Evolutionary conservation across 2,888 invertebrate genomes (phyloP), one percentile per base, ranked within the genome.

Genomic region (Idaea straminata): DNA sequence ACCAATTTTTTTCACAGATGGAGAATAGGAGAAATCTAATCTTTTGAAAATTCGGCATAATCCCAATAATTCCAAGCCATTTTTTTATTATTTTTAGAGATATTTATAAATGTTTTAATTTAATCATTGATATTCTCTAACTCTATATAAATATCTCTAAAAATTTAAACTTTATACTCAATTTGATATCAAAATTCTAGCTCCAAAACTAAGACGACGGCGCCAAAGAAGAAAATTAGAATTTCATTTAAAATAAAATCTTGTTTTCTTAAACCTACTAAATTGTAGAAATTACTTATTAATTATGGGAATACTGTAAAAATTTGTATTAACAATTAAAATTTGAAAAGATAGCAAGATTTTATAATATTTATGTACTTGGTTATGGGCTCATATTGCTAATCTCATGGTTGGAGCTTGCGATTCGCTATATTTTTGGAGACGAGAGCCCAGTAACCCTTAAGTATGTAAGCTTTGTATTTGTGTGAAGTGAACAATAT

Each of bases 401-500:
- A 47, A 13, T 13, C 47, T 47, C 4, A 25, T 25, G 25, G 25
- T 25, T 25, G 25, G 25, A 36, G 36, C 36, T 47, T 47, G 13
- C 47, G 7, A 4, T 47, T 47, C 13, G 7, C 13, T 5, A 13
- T 47, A 47, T 47, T 47, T 47, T 47, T 5, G 47, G 13, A 47
- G 5, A 47, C 13, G 3, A 10, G 47, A 47, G 47, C 47, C 25
- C 47, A 47, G 47, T 47, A 47, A 47, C 47, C 47, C 5, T 47
- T 47, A 10, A 47, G 2, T 10, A 13, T 6, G 4, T 10, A 47
- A 47, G 59, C 71, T 62, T 67, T 63, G 63, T 64, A 73, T 72
- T 76, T 84, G 82, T 83, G 78, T 83, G 76, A 80, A 82, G 77
- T 82, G 75, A 78, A 79, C 70, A 81, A 59, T 80, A 80, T 86